Conservation (phyloP, 2,113 vertebrate species). For the Tonatia bakeri region DNA sequence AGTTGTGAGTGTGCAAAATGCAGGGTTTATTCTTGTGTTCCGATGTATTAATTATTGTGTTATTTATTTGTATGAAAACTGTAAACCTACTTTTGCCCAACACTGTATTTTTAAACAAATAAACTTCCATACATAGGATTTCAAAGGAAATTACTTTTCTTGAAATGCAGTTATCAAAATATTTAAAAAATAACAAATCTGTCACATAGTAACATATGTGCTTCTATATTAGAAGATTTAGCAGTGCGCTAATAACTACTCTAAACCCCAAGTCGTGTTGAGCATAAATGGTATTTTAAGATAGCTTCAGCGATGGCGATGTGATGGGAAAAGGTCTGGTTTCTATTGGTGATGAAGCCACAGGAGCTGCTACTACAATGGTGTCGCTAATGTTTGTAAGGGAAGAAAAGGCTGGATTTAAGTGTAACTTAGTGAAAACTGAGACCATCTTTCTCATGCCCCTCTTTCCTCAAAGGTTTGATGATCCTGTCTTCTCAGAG, state of each 20-base stretch:
- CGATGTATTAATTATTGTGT: not conserved
- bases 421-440: not conserved
- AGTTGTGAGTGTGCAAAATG: not conserved
- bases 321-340: not conserved
- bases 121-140: not conserved
- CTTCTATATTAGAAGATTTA: not conserved
- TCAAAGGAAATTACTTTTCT: not conserved
- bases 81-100: not conserved
- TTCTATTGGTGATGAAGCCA: not conserved
- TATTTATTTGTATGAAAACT: not conserved
- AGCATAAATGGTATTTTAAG: not conserved
- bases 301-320: not conserved
- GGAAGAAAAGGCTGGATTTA: not conserved
- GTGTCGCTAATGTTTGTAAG: not conserved
- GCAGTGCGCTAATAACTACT: not conserved
- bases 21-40: not conserved
- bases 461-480: not conserved
- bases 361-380: too few species aligned
- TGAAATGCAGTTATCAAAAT: slow-evolving; percentile 35
- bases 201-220: not conserved
- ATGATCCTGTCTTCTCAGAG: not conserved
- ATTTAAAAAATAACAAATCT: slow-evolving; percentile 33
- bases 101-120: slow-evolving; percentile 1
- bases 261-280: not conserved
- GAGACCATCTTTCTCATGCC: not conserved